Base-by-base conservation (phyloP, 64 coral and sea anemone species). In the Montipora efflorescens region DNA sequence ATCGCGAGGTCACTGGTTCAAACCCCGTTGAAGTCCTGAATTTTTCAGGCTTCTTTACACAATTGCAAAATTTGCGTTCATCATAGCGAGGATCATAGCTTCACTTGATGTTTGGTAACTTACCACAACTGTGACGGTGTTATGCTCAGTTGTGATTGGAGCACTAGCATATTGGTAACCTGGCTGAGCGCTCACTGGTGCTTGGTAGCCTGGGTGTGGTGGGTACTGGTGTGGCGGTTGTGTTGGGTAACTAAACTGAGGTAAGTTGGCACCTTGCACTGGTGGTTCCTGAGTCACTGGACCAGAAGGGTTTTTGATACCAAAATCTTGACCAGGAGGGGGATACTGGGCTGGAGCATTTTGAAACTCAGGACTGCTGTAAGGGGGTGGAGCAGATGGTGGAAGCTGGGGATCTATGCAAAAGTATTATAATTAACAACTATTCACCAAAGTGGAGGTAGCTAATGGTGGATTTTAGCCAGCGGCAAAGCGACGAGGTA, bases 81-180 rank as follows among this genome's bases (percentile, higher is more conserved):
- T 23, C 23, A 0, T 23, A 23, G 23, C 23, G 23, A 23, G 23
- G 23, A 23, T 23, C 23, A 23, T 23, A 23, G 23, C 23, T 23
- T 23, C 23, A 23, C 23, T 23, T 23, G 23, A 0, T 23, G 23
- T 23, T 23, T 23, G 23, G 23, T 23, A 23, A 23, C 23, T 23
- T 28, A 91, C 89, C 76, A 91, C 89, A 15, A 91, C 77, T 52
- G 89, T 91, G 12, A 91, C 89, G 18, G 19, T 69, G 48, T 21
- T 48, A 12, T 48, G 74, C 25, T 77, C 53, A 18, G 88, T 78
- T 77, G 28, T 68, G 15, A 67, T 28, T 10, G 74, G 22, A 7
- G 71, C 51, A 55, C 52, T 55, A 10, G 1, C 15, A 14, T 80
- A 57, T 49, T 49, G 43, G 19, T 19, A 49, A 55, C 46, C 45